Conservation (phyloP, 1,140 invertebrate species). For the Drosophila micromelanica region DNA sequence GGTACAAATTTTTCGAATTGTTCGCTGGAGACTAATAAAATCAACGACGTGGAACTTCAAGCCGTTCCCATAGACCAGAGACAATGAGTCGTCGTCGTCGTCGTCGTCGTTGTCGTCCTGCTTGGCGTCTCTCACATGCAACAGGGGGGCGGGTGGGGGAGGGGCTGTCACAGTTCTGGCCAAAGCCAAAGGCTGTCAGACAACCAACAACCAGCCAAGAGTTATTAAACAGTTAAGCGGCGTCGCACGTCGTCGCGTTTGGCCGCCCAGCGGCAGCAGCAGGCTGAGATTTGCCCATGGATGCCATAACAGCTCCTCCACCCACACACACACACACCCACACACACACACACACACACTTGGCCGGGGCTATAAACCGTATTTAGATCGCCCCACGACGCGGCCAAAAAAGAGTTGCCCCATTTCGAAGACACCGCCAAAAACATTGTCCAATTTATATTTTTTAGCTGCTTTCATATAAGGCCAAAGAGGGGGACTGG, state of each 20-base stretch:
- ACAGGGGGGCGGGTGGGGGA: background rate
- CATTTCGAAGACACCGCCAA: slow-evolving; percentile 61
- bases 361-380: slow-evolving; percentile 43
- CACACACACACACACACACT: no score
- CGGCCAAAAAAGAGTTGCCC: slow-evolving; percentile 53
- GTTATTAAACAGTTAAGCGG: slow-evolving; percentile 81
- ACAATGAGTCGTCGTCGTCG: slow-evolving; percentile 73
- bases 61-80: slow-evolving; percentile 81
- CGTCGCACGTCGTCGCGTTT: slow-evolving; percentile 78
- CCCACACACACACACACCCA: no score
- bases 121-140: slow-evolving; percentile 29
- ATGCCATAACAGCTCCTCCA: background rate
- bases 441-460: slow-evolving; percentile 68
- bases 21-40: slow-evolving; percentile 84
- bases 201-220: slow-evolving; percentile 55
- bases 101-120: slow-evolving; percentile 52
- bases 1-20: slow-evolving; percentile 84
- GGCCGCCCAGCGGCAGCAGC: slow-evolving; percentile 22
- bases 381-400: slow-evolving; percentile 46
- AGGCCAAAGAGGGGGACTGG: background rate
- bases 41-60: slow-evolving; percentile 84
- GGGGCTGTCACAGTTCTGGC: background rate
- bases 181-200: slow-evolving; percentile 38
- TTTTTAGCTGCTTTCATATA: slow-evolving; percentile 52
- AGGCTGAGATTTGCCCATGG: slow-evolving; percentile 61